phyloP scores from a whole-genome alignment of 2,888 invertebrate genomes.

The Allygus modestus region DNA sequence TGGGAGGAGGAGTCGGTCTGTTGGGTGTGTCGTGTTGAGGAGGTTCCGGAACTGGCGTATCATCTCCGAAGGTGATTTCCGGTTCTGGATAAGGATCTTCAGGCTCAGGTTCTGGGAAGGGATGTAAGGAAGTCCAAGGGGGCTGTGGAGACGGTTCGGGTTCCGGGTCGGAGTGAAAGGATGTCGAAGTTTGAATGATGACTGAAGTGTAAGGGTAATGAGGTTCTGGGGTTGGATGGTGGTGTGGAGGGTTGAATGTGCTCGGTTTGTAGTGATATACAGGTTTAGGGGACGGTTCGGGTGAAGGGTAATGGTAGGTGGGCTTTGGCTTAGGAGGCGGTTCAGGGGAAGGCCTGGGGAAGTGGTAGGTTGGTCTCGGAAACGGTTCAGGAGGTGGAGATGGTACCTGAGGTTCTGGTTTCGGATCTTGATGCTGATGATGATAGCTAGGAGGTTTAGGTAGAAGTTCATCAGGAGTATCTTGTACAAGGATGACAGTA shows the following conservation, averaged over 20 bases:
- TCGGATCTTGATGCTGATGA: not conserved
- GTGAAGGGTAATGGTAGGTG: slow-evolving; percentile 42
- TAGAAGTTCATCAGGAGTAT: slow-evolving; percentile 60
- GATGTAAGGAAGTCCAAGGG: not conserved
- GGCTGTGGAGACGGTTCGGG: slow-evolving; percentile 47
- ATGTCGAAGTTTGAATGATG: slow-evolving; percentile 20
- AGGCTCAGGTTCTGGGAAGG: slow-evolving; percentile 38
- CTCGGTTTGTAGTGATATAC: slow-evolving; percentile 49
- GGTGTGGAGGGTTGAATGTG: slow-evolving; percentile 33
- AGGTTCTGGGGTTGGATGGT: slow-evolving; percentile 47
- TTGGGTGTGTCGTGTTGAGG: slow-evolving; percentile 16
- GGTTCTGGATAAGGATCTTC: slow-evolving; percentile 21
- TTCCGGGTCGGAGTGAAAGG: slow-evolving; percentile 52
- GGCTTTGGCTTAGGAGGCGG: slow-evolving; percentile 47
- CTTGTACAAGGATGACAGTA: slow-evolving; percentile 61
- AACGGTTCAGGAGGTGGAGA: slow-evolving; percentile 57
- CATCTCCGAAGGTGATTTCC: not conserved
- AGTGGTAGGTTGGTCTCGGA: slow-evolving; percentile 46
- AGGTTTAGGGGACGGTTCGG: slow-evolving; percentile 43
- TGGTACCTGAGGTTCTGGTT: slow-evolving; percentile 15
- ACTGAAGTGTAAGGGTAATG: slow-evolving; percentile 45
- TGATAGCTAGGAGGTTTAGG: slow-evolving; percentile 61
- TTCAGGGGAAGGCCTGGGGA: slow-evolving; percentile 57
- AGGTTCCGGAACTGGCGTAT: not conserved
- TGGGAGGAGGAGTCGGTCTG: slow-evolving; percentile 47